Base-by-base conservation (phyloP, 2,888 invertebrate genomes). In the Watsonalla cultraria region DNA sequence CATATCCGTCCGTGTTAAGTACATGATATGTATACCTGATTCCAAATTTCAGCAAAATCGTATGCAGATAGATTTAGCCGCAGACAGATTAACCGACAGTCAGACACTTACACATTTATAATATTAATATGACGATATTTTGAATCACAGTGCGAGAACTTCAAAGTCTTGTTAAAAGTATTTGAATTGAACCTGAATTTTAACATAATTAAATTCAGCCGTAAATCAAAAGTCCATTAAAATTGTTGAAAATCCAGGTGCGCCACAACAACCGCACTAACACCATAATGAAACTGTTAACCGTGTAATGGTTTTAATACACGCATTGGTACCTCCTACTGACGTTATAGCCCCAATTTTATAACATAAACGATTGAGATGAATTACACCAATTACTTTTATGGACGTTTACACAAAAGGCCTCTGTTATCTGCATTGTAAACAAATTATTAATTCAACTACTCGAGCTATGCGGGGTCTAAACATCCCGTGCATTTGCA, bases 311-410 rank as follows among this genome's bases (percentile, higher is more conserved):
- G 61, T 60, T 69, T 42, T 67, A 72, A 72, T 66, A 61, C 54
- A 61, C 62, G 59, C 64, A 62, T 59, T 57, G 60, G 58, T 58
- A 59, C 58, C 54, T 55, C 54, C 60, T 54, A 55, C 57, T 53
- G 52, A n/a, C 53, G 62, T 57, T 62, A 58, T 67, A 73, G 68
- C 74, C 76, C 76, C 71, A 79, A 77, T 79, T 78, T 73, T 69
- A 70, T 56, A 68, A 66, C 66, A 67, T 70, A 70, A 74, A 58
- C 76, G 78, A 82, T 83, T 80, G 80, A 83, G 81, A 87, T 66
- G 74, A 81, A 87, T 86, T 82, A 79, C 79, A 62, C 66, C 80
- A 82, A 86, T 87, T 85, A 86, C 64, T 82, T 82, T 82, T 78
- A 85, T 80, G 71, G 75, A 64, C 71, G 61, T 75, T 71, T 65